Evolutionary conservation across 1,140 invertebrate genomes (phyloP).

Genomic region (Ostrea denselamellosa): DNA sequence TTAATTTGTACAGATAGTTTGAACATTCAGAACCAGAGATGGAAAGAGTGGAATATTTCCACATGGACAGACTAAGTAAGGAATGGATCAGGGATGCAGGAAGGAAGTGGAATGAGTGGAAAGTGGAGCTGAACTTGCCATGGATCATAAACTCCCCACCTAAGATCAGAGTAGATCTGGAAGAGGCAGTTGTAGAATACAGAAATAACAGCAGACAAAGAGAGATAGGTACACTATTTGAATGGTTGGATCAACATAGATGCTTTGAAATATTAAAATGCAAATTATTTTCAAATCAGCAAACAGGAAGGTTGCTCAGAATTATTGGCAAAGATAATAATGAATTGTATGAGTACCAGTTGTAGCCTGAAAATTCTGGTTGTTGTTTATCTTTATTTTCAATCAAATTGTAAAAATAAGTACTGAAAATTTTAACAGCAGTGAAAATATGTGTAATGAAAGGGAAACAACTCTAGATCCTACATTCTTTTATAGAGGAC

Average conservation of each 20-base stretch:
- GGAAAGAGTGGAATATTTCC: background rate
- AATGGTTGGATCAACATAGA: too few relatives aligned
- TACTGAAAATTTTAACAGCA: too few relatives aligned
- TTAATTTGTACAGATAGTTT: too few relatives aligned
- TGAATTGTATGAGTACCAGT: background rate
- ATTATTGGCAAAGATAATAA: background rate
- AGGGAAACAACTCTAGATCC: background rate
- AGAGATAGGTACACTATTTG: background rate
- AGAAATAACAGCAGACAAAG: background rate
- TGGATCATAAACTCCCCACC: background rate
- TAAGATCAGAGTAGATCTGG: background rate
- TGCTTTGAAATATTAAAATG: background rate
- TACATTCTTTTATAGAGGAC: background rate
- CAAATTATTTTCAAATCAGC: background rate
- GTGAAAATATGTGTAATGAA: background rate
- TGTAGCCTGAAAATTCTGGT: background rate
- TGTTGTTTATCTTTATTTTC: too few relatives aligned
- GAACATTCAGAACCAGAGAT: background rate
- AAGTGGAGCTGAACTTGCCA: background rate
- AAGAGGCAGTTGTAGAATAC: background rate
- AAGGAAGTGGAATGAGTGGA: background rate
- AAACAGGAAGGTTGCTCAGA: background rate
- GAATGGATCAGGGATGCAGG: background rate
- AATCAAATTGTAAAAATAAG: too few relatives aligned
- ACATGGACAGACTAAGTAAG: background rate